Evolutionary conservation across 2,888 invertebrate genomes (phyloP).

Genomic region (Marronus borbonicus): DNA sequence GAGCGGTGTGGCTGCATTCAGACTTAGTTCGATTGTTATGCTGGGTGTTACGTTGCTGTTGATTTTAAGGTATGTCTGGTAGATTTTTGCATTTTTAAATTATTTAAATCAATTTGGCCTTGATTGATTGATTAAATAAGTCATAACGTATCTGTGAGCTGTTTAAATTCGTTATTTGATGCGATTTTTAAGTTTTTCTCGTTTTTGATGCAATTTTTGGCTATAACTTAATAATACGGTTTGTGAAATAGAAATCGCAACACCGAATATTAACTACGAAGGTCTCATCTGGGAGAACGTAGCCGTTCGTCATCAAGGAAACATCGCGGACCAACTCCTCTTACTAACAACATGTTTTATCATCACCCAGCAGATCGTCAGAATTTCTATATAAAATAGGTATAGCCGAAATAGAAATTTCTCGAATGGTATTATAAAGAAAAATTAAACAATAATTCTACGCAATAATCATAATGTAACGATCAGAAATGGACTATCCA

Average conservation of each 20-base stretch:
- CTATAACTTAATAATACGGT: not conserved
- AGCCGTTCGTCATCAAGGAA: not conserved
- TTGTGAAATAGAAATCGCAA: constrained; percentile 75
- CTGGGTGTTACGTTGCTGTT: constrained; percentile 39
- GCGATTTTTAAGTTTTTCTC: too few species aligned
- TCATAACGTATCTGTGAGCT: not conserved
- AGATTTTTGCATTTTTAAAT: constrained; percentile 24
- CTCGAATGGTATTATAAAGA: too few species aligned
- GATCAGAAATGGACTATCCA: too few species aligned
- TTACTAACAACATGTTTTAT: not conserved
- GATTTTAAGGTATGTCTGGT: constrained; percentile 41
- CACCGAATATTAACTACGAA: constrained; percentile 82
- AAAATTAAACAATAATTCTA: too few species aligned
- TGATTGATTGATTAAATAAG: constrained; percentile 29
- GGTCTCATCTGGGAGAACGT: constrained; percentile 71
- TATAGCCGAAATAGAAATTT: not conserved
- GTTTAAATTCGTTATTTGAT: too few species aligned
- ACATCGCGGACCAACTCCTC: not conserved
- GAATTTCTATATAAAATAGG: not conserved
- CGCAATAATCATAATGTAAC: not conserved
- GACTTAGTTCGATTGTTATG: constrained; percentile 49
- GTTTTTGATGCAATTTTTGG: too few species aligned
- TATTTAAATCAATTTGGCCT: constrained; percentile 6
- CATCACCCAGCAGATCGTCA: not conserved
- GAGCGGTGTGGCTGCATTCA: constrained; percentile 52